Base-by-base conservation (phyloP, 35 echinoderm and acorn worm species). In the Anneissia japonica region DNA sequence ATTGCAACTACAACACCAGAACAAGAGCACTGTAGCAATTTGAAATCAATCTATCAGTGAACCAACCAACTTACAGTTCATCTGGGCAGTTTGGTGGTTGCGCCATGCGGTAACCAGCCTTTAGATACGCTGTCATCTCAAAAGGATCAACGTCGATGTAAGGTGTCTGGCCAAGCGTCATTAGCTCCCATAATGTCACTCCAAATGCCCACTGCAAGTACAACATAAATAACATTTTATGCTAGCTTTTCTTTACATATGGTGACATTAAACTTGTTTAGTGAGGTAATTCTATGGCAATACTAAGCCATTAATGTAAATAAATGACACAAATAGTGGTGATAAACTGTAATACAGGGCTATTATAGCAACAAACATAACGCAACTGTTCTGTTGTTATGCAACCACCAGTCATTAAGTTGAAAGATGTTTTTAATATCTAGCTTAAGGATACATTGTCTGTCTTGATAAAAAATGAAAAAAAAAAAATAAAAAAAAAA, bases 41-140 rank as follows among this genome's bases (percentile, higher is more conserved):
- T n/a, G n/a, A n/a, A n/a, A n/a, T n/a, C n/a, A n/a, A n/a, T n/a
- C n/a, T n/a, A n/a, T n/a, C n/a, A n/a, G n/a, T n/a, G n/a, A n/a
- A n/a, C n/a, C n/a, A n/a, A n/a, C 0, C 21, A 29, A 93, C 96
- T 99, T 81, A 99, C 96, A 99, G 80, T 93, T 99, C 92, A 93
- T 97, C 95, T 26, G 96, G 92, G 76, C 96, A 99, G 83, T 85
- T 99, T 36, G 89, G 91, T 3, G 96, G 96, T 80, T 99, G 96
- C 41, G 92, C 73, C 96, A 99, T 99, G 29, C 96, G 83, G 78
- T 92, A 99, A 28, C 96, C 96, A 82, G 89, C 94, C 84, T 90
- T 89, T 6, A 99, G 46, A 75, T 91, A 99, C 0, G 90, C 81
- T 0, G 92, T 92, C 96, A 99, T 99, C 80, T 99, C 96, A 91